Evolutionary conservation across 2,888 invertebrate genomes (phyloP).

Genomic region (Pheosia tremula): DNA sequence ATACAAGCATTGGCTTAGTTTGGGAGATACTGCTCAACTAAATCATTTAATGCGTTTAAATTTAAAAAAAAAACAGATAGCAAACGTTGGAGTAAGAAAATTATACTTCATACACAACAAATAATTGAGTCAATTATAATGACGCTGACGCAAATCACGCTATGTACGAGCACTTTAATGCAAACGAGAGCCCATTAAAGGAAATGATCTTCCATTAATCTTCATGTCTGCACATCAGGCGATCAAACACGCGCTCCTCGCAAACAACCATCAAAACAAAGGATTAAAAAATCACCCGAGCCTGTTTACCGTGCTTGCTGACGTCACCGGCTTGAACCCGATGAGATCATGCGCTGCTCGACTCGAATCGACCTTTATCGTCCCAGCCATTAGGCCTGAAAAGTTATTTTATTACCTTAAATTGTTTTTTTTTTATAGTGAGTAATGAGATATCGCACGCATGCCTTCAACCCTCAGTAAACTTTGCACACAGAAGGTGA

Average conservation of each 20-base stretch:
- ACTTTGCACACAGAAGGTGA: constrained; percentile 1
- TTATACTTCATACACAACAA: neutral
- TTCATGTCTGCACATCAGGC: constrained; percentile 26
- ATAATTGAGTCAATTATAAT: neutral
- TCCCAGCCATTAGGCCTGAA: constrained; percentile 44
- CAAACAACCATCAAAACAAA: constrained; percentile 47
- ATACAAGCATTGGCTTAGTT: too few species aligned
- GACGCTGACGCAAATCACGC: neutral
- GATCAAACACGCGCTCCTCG: constrained; percentile 35
- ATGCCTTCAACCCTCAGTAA: neutral
- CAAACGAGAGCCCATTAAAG: constrained; percentile 27
- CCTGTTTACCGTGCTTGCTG: constrained; percentile 54
- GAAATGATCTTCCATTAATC: constrained; percentile 38
- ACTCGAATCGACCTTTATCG: constrained; percentile 50
- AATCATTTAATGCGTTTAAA: too few species aligned
- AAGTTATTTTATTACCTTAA: constrained; percentile 18
- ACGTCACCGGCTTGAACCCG: constrained; percentile 53
- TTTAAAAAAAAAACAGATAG: neutral
- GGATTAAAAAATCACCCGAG: constrained; percentile 51
- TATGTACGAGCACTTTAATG: constrained; percentile 3
- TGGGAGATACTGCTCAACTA: too few species aligned
- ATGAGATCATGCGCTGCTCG: constrained; percentile 61
- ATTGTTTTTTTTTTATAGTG: neutral
- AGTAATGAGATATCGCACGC: constrained; percentile 5
- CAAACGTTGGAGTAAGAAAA: neutral